Evolutionary conservation across 2,797 vertebrate genomes (phyloP).

Genomic region (Apodemus agrarius): DNA sequence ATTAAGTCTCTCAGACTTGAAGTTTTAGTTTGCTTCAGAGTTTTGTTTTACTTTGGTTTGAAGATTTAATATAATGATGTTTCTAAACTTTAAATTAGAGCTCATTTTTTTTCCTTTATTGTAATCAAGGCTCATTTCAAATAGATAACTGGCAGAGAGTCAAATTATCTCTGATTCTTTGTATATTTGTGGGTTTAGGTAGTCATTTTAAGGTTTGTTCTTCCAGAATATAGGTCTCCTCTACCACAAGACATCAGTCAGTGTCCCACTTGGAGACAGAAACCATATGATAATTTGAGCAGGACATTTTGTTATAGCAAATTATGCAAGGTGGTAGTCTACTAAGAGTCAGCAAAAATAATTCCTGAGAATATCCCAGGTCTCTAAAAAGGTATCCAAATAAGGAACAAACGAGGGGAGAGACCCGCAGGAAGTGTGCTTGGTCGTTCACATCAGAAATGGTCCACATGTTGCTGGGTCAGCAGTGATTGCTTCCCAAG

Average conservation of each 20-base stretch:
- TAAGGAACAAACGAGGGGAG: neutral
- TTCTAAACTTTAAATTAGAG: conserved; percentile 60
- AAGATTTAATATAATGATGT: conserved; percentile 65
- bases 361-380: neutral
- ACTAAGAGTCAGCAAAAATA: neutral
- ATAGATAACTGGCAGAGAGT: conserved; percentile 60
- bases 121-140: conserved; percentile 65
- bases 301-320: conserved; percentile 17
- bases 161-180: conserved; percentile 55
- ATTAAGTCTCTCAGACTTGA: conserved; percentile 63
- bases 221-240: neutral
- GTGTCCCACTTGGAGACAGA: neutral
- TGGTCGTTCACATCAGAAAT: neutral
- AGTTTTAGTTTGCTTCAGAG: conserved; percentile 51
- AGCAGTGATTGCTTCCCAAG: neutral
- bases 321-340: neutral
- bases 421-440: neutral
- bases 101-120: conserved; percentile 57
- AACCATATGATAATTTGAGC: neutral
- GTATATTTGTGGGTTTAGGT: conserved; percentile 54
- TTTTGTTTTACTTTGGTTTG: conserved; percentile 41
- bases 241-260: neutral
- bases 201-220: conserved; percentile 56
- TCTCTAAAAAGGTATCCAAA: neutral
- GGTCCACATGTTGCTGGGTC: neutral